Base-by-base conservation (phyloP, 2,113 vertebrate species). In the Hoplias malabaricus region DNA sequence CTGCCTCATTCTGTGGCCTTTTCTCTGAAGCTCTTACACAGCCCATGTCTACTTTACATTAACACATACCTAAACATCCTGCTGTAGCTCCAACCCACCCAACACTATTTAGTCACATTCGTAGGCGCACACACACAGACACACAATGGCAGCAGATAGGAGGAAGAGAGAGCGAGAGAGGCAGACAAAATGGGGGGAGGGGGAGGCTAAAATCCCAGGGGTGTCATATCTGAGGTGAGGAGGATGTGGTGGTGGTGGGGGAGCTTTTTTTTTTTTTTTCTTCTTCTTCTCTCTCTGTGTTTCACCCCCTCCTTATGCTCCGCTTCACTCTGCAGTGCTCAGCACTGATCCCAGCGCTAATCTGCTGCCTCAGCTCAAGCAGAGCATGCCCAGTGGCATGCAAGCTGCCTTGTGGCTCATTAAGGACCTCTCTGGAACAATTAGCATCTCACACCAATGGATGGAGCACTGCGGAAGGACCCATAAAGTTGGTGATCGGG, bases 321-420 rank as follows among this genome's bases (percentile, higher is more conserved):
- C 7, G 21, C 12, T 33, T 40, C 36, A 40, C 19, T 69, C 79
- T 81, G 57, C 79, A 63, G 59, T 65, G 57, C 73, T 77, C 79
- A 81, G 67, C 79, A 48, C 1, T 63, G 46, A 71, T 73, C 68
- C 36, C 19, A 56, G 43, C 33, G 40, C 46, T 53, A 66, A 76
- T 76, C 46, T 77, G 79, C 79, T 81, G 59, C 40, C 67, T 81
- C 79, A 81, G 79, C 57, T 76, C 29, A n/a, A 67, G 73, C 56
- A 21, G 54, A 54, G 79, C 73, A 66, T 81, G 36, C 48, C 69
- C 68, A 48, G 36, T 57, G 62, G 73, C 79, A 77, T 81, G 38
- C 25, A 2, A 33, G 72, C 63, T 70, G 73, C 12, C 36, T 81
- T n/a, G 46, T 57, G 59, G 74, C 33, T 43, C 31, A 21, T 38